A percentile compares a stretch with the other conserved stretches of the same genome.
Evolutionary conservation across 2,113 vertebrate genomes (phyloP).

Genomic region (Haemorhous mexicanus): DNA sequence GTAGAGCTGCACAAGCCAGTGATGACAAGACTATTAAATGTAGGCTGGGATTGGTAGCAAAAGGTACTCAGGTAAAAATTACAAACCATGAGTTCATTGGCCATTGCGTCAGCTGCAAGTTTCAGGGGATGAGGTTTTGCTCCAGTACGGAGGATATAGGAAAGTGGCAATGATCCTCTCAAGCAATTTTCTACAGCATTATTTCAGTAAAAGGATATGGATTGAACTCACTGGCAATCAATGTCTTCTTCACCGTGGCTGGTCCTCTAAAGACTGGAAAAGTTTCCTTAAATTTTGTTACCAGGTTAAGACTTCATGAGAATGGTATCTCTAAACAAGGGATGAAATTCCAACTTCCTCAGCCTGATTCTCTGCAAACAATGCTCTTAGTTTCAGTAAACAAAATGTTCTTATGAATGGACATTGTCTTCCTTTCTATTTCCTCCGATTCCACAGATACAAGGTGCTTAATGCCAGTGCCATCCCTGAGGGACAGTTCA

Average conservation of each 20-base stretch:
- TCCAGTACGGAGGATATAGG: background rate
- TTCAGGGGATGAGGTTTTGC: background rate
- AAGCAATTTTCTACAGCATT: background rate
- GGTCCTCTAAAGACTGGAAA: background rate
- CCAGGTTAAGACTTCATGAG: background rate
- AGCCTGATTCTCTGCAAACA: background rate
- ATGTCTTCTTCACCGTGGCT: background rate
- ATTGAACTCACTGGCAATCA: background rate
- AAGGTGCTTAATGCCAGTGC: constrained; percentile 86
- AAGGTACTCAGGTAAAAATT: background rate
- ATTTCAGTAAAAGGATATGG: background rate
- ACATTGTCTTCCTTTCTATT: background rate
- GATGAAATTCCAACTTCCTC: background rate
- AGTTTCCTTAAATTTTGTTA: background rate
- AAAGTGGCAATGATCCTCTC: background rate
- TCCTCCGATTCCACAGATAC: constrained; percentile 55
- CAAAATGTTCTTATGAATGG: background rate
- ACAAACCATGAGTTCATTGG: background rate
- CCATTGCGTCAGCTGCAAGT: background rate
- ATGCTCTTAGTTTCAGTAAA: background rate
- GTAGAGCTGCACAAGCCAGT: background rate
- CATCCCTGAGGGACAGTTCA: constrained; percentile 88
- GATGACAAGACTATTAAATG: background rate
- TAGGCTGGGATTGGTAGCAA: background rate
- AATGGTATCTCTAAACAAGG: background rate